These are phyloP conservation scores for Trissonchulus latispiculum DNA, from an alignment of 2,888 invertebrate species.

Conservation along the genomic window DNA sequence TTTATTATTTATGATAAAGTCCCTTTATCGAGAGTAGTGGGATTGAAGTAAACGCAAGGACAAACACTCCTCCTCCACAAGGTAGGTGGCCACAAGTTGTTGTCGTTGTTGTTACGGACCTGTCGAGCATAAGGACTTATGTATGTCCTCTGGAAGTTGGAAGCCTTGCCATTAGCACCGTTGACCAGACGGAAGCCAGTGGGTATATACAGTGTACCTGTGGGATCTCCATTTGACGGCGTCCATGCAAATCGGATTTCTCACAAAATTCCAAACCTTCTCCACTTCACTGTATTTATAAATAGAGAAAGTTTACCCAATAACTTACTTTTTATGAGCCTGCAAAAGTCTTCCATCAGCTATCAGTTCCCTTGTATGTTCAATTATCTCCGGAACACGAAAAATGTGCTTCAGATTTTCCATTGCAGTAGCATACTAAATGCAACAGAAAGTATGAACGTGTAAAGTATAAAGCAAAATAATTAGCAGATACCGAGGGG, in stretches of 20 bases:
- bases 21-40: not conserved
- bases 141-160: no score
- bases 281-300: not conserved
- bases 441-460: not conserved
- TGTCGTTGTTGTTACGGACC: no score
- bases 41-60: not conserved
- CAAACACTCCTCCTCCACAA: no score
- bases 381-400: slow-evolving; percentile 88
- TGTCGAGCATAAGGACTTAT: no score
- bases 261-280: not conserved
- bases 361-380: slow-evolving; percentile 84
- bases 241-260: no score
- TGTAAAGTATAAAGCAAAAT: slow-evolving; percentile 23
- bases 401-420: slow-evolving; percentile 97
- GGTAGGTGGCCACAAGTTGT: no score
- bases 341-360: slow-evolving; percentile 85
- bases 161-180: no score
- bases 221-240: no score
- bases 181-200: no score
- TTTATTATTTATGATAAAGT: not conserved
- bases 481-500: slow-evolving; percentile 22
- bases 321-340: slow-evolving; percentile 64
- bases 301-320: slow-evolving; percentile 11
- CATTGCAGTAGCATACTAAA: slow-evolving; percentile 78
- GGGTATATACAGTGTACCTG: no score